Evolutionary conservation across 2,797 vertebrate genomes (phyloP).

Genomic region (Catostomus latipinnis): DNA sequence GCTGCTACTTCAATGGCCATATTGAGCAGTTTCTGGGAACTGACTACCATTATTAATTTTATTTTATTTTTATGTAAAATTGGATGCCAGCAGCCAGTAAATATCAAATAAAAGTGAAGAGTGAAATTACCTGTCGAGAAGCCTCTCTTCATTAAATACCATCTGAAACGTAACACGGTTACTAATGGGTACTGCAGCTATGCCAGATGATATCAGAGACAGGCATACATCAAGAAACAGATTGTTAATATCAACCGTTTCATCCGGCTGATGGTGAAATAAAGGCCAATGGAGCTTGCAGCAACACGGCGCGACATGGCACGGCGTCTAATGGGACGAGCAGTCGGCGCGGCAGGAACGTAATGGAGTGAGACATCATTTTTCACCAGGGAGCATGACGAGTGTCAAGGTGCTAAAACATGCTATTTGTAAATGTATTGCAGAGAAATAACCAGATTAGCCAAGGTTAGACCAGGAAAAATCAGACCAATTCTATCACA

Average conservation of each 20-base stretch:
- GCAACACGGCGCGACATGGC: constrained; percentile 78
- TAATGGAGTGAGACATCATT: constrained; percentile 86
- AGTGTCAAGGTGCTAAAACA: constrained; percentile 80
- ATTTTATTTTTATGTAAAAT: too few species aligned
- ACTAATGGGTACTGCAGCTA: constrained; percentile 67
- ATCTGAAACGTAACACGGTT: constrained; percentile 77
- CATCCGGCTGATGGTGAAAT: constrained; percentile 85
- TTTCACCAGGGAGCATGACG: constrained; percentile 78
- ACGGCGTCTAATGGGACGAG: constrained; percentile 82
- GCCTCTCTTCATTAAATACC: constrained; percentile 79
- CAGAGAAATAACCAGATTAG: constrained; percentile 76
- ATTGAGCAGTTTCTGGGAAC: too few species aligned
- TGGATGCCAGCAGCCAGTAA: constrained; percentile 63
- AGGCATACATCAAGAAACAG: constrained; percentile 83
- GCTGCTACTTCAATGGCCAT: too few species aligned
- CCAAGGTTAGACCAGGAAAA: constrained; percentile 62
- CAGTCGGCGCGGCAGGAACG: constrained; percentile 77
- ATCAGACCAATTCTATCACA: constrained; percentile 50
- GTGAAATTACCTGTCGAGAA: constrained; percentile 78
- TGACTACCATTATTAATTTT: too few species aligned
- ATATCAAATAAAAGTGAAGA: constrained; percentile 82
- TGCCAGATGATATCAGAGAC: constrained; percentile 62
- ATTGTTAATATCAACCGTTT: constrained; percentile 88
- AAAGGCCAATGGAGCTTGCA: constrained; percentile 87
- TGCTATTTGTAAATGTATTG: constrained; percentile 74